phyloP scores from a whole-genome alignment of 2,797 vertebrate species.

The Enteromius thamalakanensis region DNA sequence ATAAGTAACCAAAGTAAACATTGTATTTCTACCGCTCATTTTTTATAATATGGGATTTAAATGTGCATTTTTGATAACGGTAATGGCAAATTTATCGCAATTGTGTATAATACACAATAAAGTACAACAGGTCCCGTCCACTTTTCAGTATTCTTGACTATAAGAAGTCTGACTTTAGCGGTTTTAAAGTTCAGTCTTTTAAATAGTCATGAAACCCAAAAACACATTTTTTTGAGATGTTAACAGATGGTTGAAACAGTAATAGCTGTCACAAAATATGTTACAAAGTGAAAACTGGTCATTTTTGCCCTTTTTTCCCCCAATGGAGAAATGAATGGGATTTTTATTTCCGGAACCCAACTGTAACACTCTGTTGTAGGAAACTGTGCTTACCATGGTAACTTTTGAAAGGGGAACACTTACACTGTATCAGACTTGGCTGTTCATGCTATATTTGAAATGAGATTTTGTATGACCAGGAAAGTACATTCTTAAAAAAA shows the following conservation, averaged over 20 bases:
- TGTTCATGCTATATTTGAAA: background rate
- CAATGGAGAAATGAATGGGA: background rate
- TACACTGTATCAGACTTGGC: background rate
- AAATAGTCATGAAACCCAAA: background rate
- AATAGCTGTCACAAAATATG: too few relatives aligned
- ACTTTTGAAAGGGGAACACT: background rate
- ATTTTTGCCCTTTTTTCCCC: too few relatives aligned
- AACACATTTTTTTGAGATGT: too few relatives aligned
- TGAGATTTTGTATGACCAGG: background rate
- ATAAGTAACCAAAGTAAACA: background rate
- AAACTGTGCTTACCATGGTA: slow-evolving; percentile 11
- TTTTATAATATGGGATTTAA: background rate
- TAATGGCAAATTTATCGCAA: background rate
- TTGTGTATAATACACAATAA: slow-evolving; percentile 1
- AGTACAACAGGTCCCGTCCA: background rate
- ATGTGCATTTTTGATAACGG: background rate
- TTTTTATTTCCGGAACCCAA: background rate
- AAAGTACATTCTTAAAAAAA: background rate
- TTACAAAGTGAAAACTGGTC: too few relatives aligned
- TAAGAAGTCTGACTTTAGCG: background rate
- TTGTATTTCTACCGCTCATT: background rate
- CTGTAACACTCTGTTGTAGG: background rate
- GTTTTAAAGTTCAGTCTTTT: background rate
- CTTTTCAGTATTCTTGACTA: background rate
- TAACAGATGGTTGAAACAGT: too few relatives aligned